A percentile compares a stretch with the other conserved stretches of the same genome.
These are phyloP conservation scores for Porites lutea DNA, from an alignment of 64 coral and sea anemone species.

Conservation along the genomic window DNA sequence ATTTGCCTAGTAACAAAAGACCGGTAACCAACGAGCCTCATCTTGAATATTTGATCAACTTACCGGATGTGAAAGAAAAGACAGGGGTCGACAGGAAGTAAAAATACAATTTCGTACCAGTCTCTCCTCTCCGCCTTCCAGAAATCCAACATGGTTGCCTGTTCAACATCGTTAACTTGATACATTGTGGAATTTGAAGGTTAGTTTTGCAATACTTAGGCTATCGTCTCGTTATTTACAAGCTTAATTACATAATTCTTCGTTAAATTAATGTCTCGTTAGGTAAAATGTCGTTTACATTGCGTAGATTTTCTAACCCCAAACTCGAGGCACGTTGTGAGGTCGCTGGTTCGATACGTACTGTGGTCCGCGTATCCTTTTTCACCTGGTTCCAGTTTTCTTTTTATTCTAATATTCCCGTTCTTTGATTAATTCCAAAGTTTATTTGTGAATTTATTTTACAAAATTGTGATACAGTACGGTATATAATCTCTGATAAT, in stretches of 20 bases:
- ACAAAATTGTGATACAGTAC: neutral
- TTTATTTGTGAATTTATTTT: neutral
- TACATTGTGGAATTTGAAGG: neutral
- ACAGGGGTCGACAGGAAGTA: neutral
- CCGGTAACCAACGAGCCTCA: slow-evolving; percentile 29
- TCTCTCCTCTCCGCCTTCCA: neutral
- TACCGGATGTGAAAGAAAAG: neutral
- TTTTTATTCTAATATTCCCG: neutral
- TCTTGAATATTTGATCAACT: neutral
- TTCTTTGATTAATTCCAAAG: neutral
- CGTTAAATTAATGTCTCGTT: too few species aligned
- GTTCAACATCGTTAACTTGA: too few species aligned
- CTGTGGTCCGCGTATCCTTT: neutral
- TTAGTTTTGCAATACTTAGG: neutral
- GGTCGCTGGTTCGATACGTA: slow-evolving; percentile 4
- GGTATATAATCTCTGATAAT: too few species aligned
- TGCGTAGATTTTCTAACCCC: too few species aligned
- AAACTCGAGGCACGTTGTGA: neutral
- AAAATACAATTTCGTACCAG: neutral
- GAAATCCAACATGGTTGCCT: neutral
- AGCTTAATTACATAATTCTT: too few species aligned
- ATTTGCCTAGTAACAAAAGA: neutral
- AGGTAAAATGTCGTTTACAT: neutral
- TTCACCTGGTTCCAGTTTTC: neutral
- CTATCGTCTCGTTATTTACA: neutral